Evolutionary conservation across 2,797 vertebrate genomes (phyloP).

Genomic region (Trematomus bernacchii): DNA sequence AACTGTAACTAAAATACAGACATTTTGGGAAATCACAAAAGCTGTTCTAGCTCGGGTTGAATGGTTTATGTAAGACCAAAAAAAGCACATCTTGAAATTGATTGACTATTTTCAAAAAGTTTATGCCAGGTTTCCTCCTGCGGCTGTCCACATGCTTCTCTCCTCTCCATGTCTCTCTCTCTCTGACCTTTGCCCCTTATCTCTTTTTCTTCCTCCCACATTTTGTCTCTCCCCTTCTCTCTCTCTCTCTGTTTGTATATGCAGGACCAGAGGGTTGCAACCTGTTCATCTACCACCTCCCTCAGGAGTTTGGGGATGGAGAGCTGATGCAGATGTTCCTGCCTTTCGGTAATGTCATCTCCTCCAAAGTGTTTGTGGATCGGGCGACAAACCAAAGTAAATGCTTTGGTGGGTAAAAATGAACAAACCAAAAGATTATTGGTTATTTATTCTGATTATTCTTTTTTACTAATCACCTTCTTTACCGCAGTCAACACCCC

Average conservation of each 20-base stretch:
- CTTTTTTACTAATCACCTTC: slow-evolving; percentile 84
- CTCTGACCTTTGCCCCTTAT: slow-evolving; percentile 46
- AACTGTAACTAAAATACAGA: neutral
- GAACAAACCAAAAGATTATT: slow-evolving; percentile 86
- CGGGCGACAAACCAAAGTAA: slow-evolving; percentile 99
- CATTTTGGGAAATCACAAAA: neutral
- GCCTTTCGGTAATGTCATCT: slow-evolving; percentile 99
- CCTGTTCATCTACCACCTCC: slow-evolving; percentile 99
- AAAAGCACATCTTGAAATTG: neutral
- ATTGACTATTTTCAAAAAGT: too few relatives aligned
- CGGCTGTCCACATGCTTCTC: neutral
- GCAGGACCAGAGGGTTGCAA: slow-evolving; percentile 98
- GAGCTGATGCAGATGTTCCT: slow-evolving; percentile 99
- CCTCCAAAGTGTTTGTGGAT: slow-evolving; percentile 99
- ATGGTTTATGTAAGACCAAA: neutral
- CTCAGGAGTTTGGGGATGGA: slow-evolving; percentile 99
- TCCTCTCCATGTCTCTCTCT: slow-evolving; percentile 30
- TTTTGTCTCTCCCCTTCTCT: slow-evolving; percentile 22
- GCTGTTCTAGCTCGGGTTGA: neutral
- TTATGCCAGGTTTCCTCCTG: slow-evolving; percentile 8
- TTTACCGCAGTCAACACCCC: slow-evolving; percentile 78
- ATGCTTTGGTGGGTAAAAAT: slow-evolving; percentile 99
- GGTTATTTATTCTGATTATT: slow-evolving; percentile 84
- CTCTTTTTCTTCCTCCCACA: slow-evolving; percentile 25
- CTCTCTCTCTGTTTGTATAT: slow-evolving; percentile 53